Evolutionary conservation across 2,113 vertebrate species (phyloP).

Genomic region (Sclerurus mexicanus): DNA sequence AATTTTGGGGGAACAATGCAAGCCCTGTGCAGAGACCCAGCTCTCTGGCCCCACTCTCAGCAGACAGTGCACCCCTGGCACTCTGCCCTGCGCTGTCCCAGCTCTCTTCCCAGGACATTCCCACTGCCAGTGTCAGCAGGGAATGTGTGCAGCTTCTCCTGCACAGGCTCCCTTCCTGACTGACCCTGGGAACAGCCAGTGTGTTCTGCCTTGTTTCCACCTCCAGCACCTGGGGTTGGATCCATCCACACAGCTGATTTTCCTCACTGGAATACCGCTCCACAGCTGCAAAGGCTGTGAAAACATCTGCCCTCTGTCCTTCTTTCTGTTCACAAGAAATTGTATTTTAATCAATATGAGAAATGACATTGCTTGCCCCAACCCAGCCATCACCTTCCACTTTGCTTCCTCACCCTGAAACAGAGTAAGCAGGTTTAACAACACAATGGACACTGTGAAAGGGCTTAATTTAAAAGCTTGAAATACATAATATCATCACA

Average conservation of each 20-base stretch:
- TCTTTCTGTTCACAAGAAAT: background rate
- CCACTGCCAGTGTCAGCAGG: background rate
- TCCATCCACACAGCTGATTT: background rate
- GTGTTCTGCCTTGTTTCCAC: background rate
- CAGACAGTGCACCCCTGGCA: background rate
- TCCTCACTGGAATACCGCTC: fast-evolving
- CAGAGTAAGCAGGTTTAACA: background rate
- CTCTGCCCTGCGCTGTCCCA: fast-evolving
- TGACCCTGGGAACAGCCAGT: background rate
- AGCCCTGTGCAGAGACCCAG: background rate
- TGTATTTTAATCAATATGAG: background rate
- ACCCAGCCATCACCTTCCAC: background rate
- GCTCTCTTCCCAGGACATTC: background rate
- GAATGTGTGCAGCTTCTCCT: background rate
- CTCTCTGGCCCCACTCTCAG: background rate
- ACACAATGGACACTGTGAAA: background rate
- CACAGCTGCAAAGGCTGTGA: background rate
- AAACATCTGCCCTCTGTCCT: background rate
- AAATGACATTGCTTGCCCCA: background rate
- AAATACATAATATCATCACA: background rate
- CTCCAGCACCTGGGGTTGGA: background rate
- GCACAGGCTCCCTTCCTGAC: background rate
- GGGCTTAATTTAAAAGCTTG: background rate
- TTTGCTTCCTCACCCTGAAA: background rate
- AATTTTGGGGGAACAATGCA: background rate